Percentiles rank a stretch among this genome's conserved stretches.
Conservation (phyloP, 2,797 vertebrate species). For the Phalanger gymnotis region DNA sequence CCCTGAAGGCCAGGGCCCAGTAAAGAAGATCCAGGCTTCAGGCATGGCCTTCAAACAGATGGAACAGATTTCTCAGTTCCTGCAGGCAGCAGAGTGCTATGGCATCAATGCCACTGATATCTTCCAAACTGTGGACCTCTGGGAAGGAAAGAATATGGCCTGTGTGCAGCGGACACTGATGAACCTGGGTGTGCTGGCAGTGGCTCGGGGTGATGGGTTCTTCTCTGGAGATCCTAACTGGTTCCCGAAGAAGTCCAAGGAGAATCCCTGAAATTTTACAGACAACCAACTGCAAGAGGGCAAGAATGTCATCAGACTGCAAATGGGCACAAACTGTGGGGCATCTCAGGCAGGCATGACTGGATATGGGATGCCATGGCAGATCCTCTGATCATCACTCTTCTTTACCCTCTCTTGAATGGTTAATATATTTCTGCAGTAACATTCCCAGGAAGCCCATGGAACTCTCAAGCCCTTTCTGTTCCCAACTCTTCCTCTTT, state of each 20-base stretch:
- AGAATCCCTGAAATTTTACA: slow-evolving; percentile 94
- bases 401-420: neutral
- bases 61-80: too few relatives aligned
- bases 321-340: slow-evolving; percentile 98
- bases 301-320: slow-evolving; percentile 95
- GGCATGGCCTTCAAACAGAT: too few relatives aligned
- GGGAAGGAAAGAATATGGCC: too few relatives aligned
- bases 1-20: too few relatives aligned
- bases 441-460: slow-evolving; percentile 61
- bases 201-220: too few relatives aligned
- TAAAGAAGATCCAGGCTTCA: too few relatives aligned
- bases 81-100: too few relatives aligned
- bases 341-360: slow-evolving; percentile 97
- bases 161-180: too few relatives aligned
- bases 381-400: slow-evolving; percentile 90
- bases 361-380: slow-evolving; percentile 92
- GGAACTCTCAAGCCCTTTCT: slow-evolving; percentile 13
- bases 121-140: too few relatives aligned
- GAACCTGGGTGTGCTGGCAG: too few relatives aligned
- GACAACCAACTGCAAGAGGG: slow-evolving; percentile 95
- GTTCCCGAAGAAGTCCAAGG: slow-evolving; percentile 93
- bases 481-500: slow-evolving; percentile 2
- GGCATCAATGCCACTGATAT: too few relatives aligned
- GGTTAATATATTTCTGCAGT: slow-evolving; percentile 69
- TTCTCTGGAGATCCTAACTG: too few relatives aligned